Evolutionary conservation across 1,140 invertebrate genomes (phyloP), one percentile per base, ranked within the genome.

Genomic region (Drosophila arizonae): DNA sequence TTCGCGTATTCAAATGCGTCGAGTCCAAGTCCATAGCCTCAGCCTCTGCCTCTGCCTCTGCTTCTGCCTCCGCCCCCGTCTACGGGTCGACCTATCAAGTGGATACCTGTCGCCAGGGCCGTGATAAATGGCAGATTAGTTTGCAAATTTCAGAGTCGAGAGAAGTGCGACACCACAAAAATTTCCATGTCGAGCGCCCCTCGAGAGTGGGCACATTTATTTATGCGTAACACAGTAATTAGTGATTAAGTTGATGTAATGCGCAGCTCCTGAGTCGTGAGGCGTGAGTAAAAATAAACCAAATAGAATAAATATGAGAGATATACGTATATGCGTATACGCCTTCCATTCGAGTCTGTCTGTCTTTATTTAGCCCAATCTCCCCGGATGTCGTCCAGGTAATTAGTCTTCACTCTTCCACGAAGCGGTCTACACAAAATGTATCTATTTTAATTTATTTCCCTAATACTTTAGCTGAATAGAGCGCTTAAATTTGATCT

Each of bases 91-190:
- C 39, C 30, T 43, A 56, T 43, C 61, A 64, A 45, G 65, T 45
- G 66, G 50, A 74, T 78, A 84, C 84, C 76, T 84, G 84, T 87
- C 77, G 84, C 72, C 81, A 84, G 73, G 69, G 65, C 63, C 58
- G 82, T 82, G 75, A 87, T 88, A 87, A 79, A 87, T 87, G 70
- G 79, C 68, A 87, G 82, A 87, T 87, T 87, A 87, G 84, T 88
- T 88, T 88, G 79, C 84, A 71, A 79, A 86, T 87, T 81, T 71
- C 67, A 79, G 61, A 72, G 62, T 21, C 33, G 33, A 11, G 36
- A 36, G 55, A 39, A 58, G 57, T 84, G 80, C 80, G 72, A 77
- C 81, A 77, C 66, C 79, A 39, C 36, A 39, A 62, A 79, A 84
- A 71, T 76, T 75, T 76, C 66, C 65, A 67, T 58, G 63, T 76